These are phyloP conservation scores for Falco columbarius DNA, from an alignment of 2,797 vertebrate genomes.

Conservation along the genomic window DNA sequence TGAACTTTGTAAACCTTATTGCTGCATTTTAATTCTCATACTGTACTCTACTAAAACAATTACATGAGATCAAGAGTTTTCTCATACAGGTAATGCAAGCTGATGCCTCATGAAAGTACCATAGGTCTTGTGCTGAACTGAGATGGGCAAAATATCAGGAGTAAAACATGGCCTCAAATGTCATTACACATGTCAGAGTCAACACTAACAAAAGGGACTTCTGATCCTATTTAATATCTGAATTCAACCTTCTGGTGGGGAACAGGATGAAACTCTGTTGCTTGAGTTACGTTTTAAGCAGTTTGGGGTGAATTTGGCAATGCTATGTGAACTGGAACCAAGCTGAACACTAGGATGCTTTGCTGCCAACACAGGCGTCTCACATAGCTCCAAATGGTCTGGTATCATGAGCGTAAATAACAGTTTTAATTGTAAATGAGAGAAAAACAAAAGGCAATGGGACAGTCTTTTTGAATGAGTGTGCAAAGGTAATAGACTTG, in stretches of 20 bases:
- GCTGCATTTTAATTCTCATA: background rate
- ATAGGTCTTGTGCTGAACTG: background rate
- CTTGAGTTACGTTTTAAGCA: background rate
- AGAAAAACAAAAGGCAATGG: background rate
- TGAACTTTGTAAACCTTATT: background rate
- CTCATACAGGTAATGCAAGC: background rate
- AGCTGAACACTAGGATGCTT: background rate
- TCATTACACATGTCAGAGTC: background rate
- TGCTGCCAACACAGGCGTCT: background rate
- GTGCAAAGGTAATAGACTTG: background rate
- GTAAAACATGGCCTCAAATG: background rate
- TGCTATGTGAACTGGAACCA: background rate
- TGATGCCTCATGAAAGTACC: background rate
- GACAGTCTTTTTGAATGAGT: background rate
- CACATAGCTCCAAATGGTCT: background rate
- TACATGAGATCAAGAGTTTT: background rate
- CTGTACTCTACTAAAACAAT: background rate
- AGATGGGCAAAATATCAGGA: background rate
- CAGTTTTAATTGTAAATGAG: background rate
- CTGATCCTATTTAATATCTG: background rate
- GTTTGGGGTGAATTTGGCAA: background rate
- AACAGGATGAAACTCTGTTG: background rate
- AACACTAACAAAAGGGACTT: background rate
- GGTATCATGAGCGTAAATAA: background rate
- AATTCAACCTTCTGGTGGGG: background rate